phyloP scores from a whole-genome alignment of 2,888 invertebrate genomes.

The Drosophila parthenogenetica region DNA sequence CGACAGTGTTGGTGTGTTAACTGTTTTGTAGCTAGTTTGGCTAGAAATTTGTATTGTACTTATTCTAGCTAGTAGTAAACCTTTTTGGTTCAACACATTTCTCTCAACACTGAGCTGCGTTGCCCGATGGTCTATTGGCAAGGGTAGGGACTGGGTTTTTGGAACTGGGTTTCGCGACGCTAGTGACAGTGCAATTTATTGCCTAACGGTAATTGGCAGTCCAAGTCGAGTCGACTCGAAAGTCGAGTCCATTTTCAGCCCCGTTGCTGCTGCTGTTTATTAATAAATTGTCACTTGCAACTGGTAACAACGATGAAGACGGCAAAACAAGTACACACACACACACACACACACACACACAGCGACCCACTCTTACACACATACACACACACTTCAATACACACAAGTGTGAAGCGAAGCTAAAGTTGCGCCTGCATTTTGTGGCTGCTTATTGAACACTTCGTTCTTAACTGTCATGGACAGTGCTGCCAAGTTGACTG shows the following conservation, averaged over 20 bases:
- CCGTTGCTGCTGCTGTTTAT: slow-evolving; percentile 57
- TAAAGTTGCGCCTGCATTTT: slow-evolving; percentile 6
- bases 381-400: no score
- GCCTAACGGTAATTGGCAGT: slow-evolving; percentile 72
- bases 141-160: not conserved
- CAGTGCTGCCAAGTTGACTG: no score
- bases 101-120: no score
- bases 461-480: slow-evolving; percentile 43
- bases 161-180: slow-evolving; percentile 4
- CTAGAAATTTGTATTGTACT: no score
- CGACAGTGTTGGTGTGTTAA: no score
- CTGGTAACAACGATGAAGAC: slow-evolving; percentile 23
- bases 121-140: no score
- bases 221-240: slow-evolving; percentile 36
- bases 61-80: no score
- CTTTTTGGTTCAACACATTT: no score
- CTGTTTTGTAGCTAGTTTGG: no score
- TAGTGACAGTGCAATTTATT: slow-evolving; percentile 75
- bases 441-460: slow-evolving; percentile 52
- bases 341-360: slow-evolving; percentile 4
- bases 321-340: slow-evolving; percentile 9
- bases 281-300: slow-evolving; percentile 80
- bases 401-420: no score
- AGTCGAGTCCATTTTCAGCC: slow-evolving; percentile 13
- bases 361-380: no score